Evolutionary conservation across 2,888 invertebrate species (phyloP).

Genomic region (Eupithecia insigniata): DNA sequence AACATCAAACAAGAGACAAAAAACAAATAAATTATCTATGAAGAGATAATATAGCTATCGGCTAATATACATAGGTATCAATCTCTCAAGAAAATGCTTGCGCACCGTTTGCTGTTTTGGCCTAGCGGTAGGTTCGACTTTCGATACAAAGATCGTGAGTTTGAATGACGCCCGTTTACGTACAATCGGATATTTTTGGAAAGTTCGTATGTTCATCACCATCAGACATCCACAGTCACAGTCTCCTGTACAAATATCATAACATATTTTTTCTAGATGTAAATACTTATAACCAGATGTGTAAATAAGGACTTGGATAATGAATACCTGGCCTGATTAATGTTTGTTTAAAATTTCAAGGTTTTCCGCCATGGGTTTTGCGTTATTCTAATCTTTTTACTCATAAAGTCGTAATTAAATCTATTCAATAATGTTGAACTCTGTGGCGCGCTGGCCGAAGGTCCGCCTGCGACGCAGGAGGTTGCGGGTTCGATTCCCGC

Average conservation of each 20-base stretch:
- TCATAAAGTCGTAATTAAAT: no score
- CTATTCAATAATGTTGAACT: no score
- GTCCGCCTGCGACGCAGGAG: no score
- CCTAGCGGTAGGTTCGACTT: background rate
- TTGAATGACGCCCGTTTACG: background rate
- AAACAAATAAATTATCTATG: no score
- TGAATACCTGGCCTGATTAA: conserved; percentile 1
- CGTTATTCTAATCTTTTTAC: background rate
- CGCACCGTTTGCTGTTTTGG: no score
- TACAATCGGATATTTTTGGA: background rate
- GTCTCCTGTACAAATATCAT: background rate
- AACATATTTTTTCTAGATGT: background rate
- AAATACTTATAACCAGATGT: background rate
- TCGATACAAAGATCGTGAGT: conserved; percentile 1
- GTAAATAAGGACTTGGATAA: background rate
- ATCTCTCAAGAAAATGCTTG: no score
- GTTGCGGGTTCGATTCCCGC: no score
- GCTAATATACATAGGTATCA: no score
- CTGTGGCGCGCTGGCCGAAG: no score
- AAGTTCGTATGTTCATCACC: background rate
- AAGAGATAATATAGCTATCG: no score
- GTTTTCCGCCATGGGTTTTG: background rate
- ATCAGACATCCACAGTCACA: background rate
- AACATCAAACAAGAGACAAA: no score
- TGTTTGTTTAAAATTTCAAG: conserved; percentile 8